These are phyloP conservation scores for Porites cylindrica DNA, from an alignment of 92 coral and sea anemone species.

Conservation along the genomic window DNA sequence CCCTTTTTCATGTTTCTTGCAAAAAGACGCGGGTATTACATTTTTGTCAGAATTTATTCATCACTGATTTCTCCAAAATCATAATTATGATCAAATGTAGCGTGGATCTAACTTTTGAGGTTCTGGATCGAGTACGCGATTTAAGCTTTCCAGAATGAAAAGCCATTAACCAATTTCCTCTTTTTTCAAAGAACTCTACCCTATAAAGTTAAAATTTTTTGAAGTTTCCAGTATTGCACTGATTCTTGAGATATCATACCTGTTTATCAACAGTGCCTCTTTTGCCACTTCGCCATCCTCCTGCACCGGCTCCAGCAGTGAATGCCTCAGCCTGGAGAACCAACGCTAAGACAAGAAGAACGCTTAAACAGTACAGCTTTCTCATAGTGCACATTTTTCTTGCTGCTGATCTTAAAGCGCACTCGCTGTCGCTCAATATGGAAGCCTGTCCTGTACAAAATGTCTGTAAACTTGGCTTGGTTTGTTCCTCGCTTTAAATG, in stretches of 20 bases:
- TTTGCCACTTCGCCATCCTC: conserved; percentile 22
- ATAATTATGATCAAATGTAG: background rate
- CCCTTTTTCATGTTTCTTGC: no score
- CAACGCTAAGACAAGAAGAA: background rate
- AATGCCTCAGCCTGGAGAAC: conserved; percentile 2
- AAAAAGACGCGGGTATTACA: no score
- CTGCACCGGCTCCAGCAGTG: conserved; percentile 50
- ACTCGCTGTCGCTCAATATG: background rate
- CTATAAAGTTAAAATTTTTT: background rate
- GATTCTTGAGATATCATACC: conserved; percentile 3
- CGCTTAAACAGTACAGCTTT: background rate
- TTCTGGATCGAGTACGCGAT: background rate
- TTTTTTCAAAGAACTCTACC: no score
- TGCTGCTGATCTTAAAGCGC: background rate
- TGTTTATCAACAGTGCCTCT: background rate
- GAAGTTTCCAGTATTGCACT: background rate
- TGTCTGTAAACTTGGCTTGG: background rate
- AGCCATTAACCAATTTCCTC: no score
- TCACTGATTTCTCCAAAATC: background rate
- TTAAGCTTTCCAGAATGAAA: no score
- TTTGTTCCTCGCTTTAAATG: conserved; percentile 7
- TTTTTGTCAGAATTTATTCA: no score
- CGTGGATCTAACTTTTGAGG: background rate
- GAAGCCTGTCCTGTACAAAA: background rate
- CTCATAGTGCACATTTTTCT: conserved; percentile 4